phyloP scores from a whole-genome alignment of 2,113 vertebrate species.

The Pterocles orientalis region DNA sequence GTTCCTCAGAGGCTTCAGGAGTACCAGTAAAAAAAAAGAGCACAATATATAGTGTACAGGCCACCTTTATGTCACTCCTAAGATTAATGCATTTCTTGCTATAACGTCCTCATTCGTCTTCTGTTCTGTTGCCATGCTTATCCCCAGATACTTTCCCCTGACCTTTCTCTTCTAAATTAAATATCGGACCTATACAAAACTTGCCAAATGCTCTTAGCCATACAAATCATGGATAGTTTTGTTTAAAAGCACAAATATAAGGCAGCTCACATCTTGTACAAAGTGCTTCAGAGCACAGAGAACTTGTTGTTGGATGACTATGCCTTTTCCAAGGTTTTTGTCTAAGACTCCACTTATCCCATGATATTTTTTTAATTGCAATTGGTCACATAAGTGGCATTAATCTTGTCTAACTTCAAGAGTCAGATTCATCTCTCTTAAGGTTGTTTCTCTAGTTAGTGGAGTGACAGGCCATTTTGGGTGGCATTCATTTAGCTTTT shows the following conservation, averaged over 20 bases:
- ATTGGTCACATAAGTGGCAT: neutral
- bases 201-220: neutral
- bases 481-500: neutral
- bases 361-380: neutral
- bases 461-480: neutral
- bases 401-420: neutral
- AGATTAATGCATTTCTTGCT: neutral
- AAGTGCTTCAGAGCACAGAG: neutral
- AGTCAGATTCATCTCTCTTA: neutral
- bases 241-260: neutral
- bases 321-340: neutral
- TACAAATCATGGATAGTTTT: neutral
- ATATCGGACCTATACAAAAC: neutral
- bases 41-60: too few relatives aligned
- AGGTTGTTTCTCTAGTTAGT: neutral
- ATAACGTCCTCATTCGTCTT: neutral
- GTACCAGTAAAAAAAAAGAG: neutral
- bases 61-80: neutral
- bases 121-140: neutral
- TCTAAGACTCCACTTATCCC: neutral
- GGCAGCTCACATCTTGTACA: neutral
- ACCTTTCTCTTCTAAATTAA: neutral
- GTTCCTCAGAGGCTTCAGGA: neutral
- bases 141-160: neutral
- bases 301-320: neutral